These are phyloP conservation scores for Gopherus flavomarginatus DNA, from an alignment of 2,113 vertebrate genomes.

Conservation along the genomic window DNA sequence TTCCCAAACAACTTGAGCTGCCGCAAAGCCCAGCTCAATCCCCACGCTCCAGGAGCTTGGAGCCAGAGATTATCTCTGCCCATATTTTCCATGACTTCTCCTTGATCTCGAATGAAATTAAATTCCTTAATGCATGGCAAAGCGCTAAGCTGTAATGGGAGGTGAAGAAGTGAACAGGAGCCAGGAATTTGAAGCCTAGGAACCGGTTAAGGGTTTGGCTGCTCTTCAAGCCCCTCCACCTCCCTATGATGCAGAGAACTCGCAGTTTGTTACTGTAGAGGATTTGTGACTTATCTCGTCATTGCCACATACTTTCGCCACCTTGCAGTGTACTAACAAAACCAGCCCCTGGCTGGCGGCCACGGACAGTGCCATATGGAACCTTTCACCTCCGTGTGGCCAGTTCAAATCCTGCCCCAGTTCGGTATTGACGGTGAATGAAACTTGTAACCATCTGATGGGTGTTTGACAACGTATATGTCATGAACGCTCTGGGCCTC, in stretches of 20 bases:
- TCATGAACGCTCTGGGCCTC: neutral
- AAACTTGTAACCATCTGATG: neutral
- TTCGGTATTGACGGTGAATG: neutral
- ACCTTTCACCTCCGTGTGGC: neutral
- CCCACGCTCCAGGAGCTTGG: neutral
- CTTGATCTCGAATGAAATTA: constrained; percentile 1
- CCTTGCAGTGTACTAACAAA: neutral
- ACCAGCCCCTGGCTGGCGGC: neutral
- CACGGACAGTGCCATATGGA: neutral
- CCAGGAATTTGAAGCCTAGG: neutral
- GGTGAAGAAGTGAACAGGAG: neutral
- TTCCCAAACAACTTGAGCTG: neutral
- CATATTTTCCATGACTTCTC: neutral
- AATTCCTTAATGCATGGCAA: neutral
- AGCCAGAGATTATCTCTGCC: neutral
- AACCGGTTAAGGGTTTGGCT: neutral
- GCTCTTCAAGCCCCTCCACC: neutral
- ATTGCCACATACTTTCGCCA: neutral
- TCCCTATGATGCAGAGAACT: neutral
- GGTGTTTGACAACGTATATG: neutral
- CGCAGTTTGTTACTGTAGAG: neutral
- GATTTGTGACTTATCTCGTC: neutral
- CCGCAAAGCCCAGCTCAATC: neutral
- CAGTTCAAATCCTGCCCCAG: neutral
- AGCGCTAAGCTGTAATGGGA: neutral